Base-by-base conservation (phyloP, 1,140 invertebrate species). In the Neodiprion lecontei region DNA sequence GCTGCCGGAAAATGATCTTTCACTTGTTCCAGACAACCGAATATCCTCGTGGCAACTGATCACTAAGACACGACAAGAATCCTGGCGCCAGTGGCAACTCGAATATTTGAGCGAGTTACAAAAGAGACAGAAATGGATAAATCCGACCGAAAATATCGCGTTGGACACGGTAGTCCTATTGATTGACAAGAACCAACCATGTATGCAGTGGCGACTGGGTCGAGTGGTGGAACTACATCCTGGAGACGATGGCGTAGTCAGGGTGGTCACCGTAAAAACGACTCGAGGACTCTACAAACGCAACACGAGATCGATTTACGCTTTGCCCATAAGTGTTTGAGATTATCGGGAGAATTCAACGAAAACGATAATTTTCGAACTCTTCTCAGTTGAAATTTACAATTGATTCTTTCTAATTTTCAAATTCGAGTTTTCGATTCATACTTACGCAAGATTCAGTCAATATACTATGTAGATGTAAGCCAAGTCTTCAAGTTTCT, bases 151-250 rank as follows among this genome's bases (percentile, higher is more conserved):
- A 47, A 74, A 74, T 49, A 74, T 74, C 66, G 49, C 17, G 48
- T 48, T 40, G 21, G 50, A 74, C 73, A 65, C 67, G 17, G 47
- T 70, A 14, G 73, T 74, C 50, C 61, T 74, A 47, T 14, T 74
- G 47, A 74, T 74, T 67, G 73, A 74, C 68, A 74, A 74, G 40
- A 70, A 74, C 23, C 68, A 70, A 70, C 17, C 67, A 5, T 70
- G 67, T 40, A 72, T 69, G 61, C 53, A 66, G 53, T 75, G 74
- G 74, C 3, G 2, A 23, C 48, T 75, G 7, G 74, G 69, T 28
- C 74, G 74, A 47, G 66, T 75, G 14, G 53, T 61, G 5, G 53
- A 61, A 9, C 4, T 17, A 5, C 53, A 61, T 73, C 61, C 50
- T 4, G 74, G 53, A 28, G 23, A 23, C n/a, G 74, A 75, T 65